A percentile compares a stretch with the other conserved stretches of the same genome.
Conservation (phyloP, 1,140 invertebrate species). For the Armadillidium nasatum region DNA sequence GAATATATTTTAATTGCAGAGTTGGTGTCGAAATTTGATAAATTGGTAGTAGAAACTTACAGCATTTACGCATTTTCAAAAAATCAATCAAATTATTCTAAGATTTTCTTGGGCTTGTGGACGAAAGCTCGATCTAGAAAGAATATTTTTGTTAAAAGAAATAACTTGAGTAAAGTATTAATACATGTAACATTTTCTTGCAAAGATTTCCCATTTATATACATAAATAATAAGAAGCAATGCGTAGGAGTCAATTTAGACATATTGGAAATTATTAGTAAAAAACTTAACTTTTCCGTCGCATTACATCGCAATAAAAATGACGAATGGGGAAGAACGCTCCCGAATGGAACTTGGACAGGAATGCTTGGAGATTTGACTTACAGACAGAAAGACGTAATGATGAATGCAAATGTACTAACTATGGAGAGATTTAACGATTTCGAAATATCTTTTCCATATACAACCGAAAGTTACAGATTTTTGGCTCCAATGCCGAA, state of each 20-base stretch:
- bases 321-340: background rate
- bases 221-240: background rate
- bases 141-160: background rate
- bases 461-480: background rate
- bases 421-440: background rate
- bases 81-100: background rate
- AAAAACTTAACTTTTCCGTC: background rate
- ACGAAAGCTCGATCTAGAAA: background rate
- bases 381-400: slow-evolving; percentile 14
- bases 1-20: background rate
- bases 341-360: slow-evolving; percentile 7
- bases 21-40: background rate
- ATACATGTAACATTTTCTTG: background rate
- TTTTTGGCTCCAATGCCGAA: background rate
- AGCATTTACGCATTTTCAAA: background rate
- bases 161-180: background rate
- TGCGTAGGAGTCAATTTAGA: background rate
- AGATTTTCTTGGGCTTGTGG: background rate
- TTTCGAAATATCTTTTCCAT: background rate
- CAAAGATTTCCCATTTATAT: slow-evolving; percentile 16
- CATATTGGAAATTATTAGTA: background rate
- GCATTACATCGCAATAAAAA: background rate
- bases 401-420: background rate
- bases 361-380: slow-evolving; percentile 14
- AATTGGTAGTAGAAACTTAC: background rate